Base-by-base conservation (phyloP, 2,797 vertebrate genomes). In the Tragelaphus oryx region DNA sequence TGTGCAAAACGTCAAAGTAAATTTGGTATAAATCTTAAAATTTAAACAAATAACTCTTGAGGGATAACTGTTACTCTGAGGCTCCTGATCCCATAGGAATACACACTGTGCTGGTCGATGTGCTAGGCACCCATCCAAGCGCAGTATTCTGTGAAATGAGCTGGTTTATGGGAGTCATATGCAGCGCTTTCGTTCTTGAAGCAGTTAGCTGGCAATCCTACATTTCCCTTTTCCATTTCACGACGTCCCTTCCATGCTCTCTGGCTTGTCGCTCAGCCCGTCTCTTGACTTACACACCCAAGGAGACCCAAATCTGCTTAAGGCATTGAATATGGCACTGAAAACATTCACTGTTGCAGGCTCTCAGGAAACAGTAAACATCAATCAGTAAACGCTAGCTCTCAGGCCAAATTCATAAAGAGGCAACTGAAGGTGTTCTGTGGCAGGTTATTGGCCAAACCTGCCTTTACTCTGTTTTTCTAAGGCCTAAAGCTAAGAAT, bases 1-100 rank as follows among this genome's bases (percentile, higher is more conserved):
- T 44, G 57, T 26, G 55, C 3, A 85, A 88, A 87, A 92, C 68
- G 65, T 89, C 28, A 94, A 94, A 86, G 85, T 87, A 65, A 89
- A 60, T 95, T 83, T 57, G 3, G 65, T 55, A 92, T 59, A 84
- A n/a, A 89, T 59, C 30, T 79, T 93, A 89, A 89, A 89, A 89
- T 78, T n/a, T 79, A 82, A 93, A 80, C 17, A 88, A 85, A 16
- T 30, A 87, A 83, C 8, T 85, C 20, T 80, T 16, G 6, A 93
- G 24, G 46, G 12, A 88, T 52, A 59, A 60, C 9, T 93, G 22
- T 9, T 75, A 79, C 28, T 94, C 60, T 60, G 93, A 83, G 62
- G 55, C n/a, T 14, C 75, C 75, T 94, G 48, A 57, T 48, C 30
- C 24, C 78, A 18, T 52, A 55, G 48, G 74, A 79, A 92, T 12